Conservation (phyloP, 2,888 invertebrate species). For the Ormia ochracea region DNA sequence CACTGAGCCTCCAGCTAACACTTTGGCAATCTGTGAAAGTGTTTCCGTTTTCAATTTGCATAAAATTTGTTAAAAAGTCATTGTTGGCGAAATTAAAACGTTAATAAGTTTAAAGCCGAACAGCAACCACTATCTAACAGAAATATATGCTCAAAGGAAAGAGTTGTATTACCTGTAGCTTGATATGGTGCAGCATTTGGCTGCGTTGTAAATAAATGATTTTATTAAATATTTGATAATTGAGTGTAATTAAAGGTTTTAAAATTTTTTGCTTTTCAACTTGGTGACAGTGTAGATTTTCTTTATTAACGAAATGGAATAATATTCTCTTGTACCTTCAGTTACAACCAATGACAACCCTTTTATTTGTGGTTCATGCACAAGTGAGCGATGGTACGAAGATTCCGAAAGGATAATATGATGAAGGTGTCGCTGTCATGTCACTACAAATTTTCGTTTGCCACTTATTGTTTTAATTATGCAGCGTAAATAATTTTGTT, state of each 20-base stretch:
- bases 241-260: conserved; percentile 76
- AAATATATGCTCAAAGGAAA: conserved; percentile 1
- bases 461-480: conserved; percentile 72
- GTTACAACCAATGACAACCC: neutral
- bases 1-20: conserved; percentile 57
- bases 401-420: neutral
- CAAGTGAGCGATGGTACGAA: conserved; percentile 6
- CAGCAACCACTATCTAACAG: neutral
- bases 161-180: conserved; percentile 69
- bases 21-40: conserved; percentile 67
- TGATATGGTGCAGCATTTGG: conserved; percentile 39
- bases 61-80: conserved; percentile 71
- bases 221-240: conserved; percentile 74
- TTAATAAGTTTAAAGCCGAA: conserved; percentile 68
- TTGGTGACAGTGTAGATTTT: conserved; percentile 35
- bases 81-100: conserved; percentile 66
- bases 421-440: conserved; percentile 24
- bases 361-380: conserved; percentile 13
- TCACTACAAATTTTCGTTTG: conserved; percentile 34
- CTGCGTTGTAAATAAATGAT: conserved; percentile 70
- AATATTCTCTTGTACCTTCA: conserved; percentile 9
- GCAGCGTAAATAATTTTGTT: conserved; percentile 71
- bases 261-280: neutral
- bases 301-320: conserved; percentile 48
- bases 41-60: conserved; percentile 77